Conservation (phyloP, 1,140 invertebrate species). For the Diorhabda carinulata region DNA sequence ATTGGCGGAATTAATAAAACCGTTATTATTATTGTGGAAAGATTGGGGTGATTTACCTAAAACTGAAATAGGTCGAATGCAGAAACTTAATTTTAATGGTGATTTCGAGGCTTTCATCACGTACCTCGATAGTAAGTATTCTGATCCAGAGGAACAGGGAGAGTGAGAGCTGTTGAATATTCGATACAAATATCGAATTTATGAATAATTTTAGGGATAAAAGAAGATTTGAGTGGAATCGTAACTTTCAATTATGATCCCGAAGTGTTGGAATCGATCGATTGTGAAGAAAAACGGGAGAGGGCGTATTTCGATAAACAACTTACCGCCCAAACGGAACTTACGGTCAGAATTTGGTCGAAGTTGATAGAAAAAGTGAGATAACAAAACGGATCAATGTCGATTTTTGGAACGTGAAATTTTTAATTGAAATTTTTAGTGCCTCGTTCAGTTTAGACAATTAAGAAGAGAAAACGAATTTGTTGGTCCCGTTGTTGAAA, state of each 20-base stretch:
- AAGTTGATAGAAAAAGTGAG: conserved; percentile 61
- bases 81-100: conserved; percentile 54
- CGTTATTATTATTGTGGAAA: conserved; percentile 47
- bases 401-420: neutral
- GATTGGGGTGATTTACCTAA: conserved; percentile 57
- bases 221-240: conserved; percentile 55
- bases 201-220: conserved; percentile 51
- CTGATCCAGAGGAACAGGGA: too few relatives aligned
- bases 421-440: conserved; percentile 44
- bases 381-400: neutral
- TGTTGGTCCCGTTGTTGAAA: conserved; percentile 74
- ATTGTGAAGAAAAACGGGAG: conserved; percentile 44
- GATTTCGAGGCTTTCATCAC: conserved; percentile 54
- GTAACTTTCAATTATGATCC: conserved; percentile 55
- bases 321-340: conserved; percentile 54
- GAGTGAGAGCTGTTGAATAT: too few relatives aligned
- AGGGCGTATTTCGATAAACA: conserved; percentile 51
- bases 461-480: conserved; percentile 74
- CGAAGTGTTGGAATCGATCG: conserved; percentile 52
- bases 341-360: conserved; percentile 58
- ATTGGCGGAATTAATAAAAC: conserved; percentile 49
- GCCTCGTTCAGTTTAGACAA: conserved; percentile 65
- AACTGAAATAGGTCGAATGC: conserved; percentile 45
- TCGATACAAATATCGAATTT: too few relatives aligned
- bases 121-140: conserved; percentile 52